A percentile compares a stretch with the other conserved stretches of the same genome.
Evolutionary conservation across 2,113 vertebrate species (phyloP).

Genomic region (Peromyscus polionotus): DNA sequence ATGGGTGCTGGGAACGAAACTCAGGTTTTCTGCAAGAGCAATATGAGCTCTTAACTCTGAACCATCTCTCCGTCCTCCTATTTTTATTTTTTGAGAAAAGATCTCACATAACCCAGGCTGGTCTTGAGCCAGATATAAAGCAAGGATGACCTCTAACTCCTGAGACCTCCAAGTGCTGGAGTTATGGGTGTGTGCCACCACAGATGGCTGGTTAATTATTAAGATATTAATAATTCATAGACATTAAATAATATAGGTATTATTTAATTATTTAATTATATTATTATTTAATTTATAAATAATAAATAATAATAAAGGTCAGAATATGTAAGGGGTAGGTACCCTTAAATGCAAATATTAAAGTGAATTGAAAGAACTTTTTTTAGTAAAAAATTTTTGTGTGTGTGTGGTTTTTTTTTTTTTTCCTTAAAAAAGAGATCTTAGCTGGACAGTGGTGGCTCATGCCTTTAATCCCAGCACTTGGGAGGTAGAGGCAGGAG

Average conservation of each 20-base stretch:
- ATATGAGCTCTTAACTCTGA: not conserved
- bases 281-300: too few relatives aligned
- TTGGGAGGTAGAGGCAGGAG: not conserved
- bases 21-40: not conserved
- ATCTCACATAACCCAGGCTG: not conserved
- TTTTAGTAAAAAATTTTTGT: not conserved
- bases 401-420: not conserved
- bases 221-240: not conserved
- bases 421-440: not conserved
- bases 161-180: not conserved
- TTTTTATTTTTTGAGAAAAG: not conserved
- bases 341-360: not conserved
- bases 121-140: not conserved
- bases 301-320: too few relatives aligned
- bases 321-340: not conserved
- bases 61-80: not conserved
- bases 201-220: not conserved
- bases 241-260: too few relatives aligned
- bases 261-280: too few relatives aligned
- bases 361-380: not conserved
- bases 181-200: not conserved
- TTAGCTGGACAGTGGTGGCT: not conserved
- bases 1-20: not conserved
- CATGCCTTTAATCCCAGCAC: not conserved
- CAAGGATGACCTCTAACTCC: not conserved